phyloP scores from a whole-genome alignment of 2,888 invertebrate species.

The Epinotia bilunana region DNA sequence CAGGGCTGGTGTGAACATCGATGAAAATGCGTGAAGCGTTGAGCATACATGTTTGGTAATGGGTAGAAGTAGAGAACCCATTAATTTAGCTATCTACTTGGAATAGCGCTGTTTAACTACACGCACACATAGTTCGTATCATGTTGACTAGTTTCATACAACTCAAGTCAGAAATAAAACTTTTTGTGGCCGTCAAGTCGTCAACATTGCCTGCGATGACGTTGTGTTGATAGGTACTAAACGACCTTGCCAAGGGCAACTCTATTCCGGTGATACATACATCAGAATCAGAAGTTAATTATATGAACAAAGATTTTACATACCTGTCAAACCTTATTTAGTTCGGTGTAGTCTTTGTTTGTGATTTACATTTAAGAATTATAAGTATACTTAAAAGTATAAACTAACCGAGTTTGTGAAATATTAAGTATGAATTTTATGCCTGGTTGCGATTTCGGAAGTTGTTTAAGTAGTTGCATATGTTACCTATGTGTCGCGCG shows the following conservation, averaged over 20 bases:
- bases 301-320: neutral
- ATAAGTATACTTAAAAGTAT: no score
- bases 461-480: neutral
- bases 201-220: conserved; percentile 21
- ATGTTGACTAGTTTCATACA: conserved; percentile 27
- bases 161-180: conserved; percentile 28
- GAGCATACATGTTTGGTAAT: neutral
- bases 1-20: neutral
- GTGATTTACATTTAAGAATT: no score
- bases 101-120: neutral
- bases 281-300: conserved; percentile 1
- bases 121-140: neutral
- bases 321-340: neutral
- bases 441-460: no score
- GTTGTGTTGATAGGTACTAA: conserved; percentile 31
- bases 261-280: conserved; percentile 38
- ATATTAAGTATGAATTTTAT: neutral
- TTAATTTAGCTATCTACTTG: neutral
- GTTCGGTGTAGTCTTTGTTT: neutral
- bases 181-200: conserved; percentile 34
- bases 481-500: neutral
- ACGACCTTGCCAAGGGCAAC: conserved; percentile 44
- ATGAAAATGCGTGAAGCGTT: neutral
- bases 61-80: neutral
- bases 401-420: neutral